phyloP scores from a whole-genome alignment of 2,113 vertebrate genomes.

The Leptobrachium ailaonicum region DNA sequence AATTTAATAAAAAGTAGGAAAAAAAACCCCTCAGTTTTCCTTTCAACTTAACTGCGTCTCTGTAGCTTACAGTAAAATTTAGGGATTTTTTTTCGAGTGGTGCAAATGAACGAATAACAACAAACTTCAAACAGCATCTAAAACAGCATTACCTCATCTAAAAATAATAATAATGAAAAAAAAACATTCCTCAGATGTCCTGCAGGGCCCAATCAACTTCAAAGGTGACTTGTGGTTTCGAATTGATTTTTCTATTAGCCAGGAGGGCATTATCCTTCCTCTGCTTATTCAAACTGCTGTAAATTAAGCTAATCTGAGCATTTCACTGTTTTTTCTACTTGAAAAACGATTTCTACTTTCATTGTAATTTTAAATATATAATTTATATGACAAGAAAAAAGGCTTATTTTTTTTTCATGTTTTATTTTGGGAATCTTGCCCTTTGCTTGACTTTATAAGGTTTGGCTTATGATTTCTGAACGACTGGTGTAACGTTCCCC shows the following conservation, averaged over 20 bases:
- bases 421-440: too few relatives aligned
- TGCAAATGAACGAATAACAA: neutral
- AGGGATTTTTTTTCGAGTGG: neutral
- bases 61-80: neutral
- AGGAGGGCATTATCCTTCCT: neutral
- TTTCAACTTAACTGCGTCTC: neutral
- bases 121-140: neutral
- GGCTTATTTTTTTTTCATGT: neutral
- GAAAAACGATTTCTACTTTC: neutral
- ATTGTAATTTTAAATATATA: too few relatives aligned
- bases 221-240: neutral
- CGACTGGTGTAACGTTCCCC: too few relatives aligned
- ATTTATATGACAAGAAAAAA: neutral
- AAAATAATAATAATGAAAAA: neutral
- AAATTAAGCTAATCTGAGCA: neutral
- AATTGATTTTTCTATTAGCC: constrained; percentile 2
- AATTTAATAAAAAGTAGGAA: too few relatives aligned
- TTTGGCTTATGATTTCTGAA: too few relatives aligned
- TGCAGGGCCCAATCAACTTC: constrained; percentile 5
- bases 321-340: neutral
- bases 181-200: neutral
- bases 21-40: too few relatives aligned
- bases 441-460: too few relatives aligned
- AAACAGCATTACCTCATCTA: neutral
- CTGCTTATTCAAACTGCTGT: neutral